Evolutionary conservation across 2,797 vertebrate genomes (phyloP), one percentile per base, ranked within the genome.

Genomic region (Sitta carolinensis): DNA sequence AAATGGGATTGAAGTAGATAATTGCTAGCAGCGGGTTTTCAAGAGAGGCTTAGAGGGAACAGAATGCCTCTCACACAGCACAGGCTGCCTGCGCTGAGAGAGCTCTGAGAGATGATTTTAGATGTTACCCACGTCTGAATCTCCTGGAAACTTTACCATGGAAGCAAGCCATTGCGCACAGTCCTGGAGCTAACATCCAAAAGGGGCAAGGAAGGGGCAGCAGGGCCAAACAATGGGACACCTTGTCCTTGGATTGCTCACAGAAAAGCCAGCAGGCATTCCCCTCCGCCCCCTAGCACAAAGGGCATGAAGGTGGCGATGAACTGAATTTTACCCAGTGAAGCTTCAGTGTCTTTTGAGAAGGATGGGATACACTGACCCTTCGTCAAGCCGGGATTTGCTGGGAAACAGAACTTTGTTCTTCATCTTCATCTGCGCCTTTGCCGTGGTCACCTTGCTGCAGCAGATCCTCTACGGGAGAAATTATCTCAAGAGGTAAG

Each of bases 361-460:
- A 75, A 94, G 97, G 86, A 99, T 99, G 99, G 98, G 98, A 78
- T 99, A 99, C 98, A 93, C 98, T 69, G 99, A 99, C 97, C 99
- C 99, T 96, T 98, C 99, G 3, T 98, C 97, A 63, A 98, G 98
- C 97, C 98, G 99, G 97, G 99, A 99, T 94, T 95, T 99, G 96
- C 97, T 99, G 96, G 99, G 99, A 90, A 99, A 98, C 97, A 98
- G 99, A 97, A 99, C 99, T 94, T 98, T 99, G 96, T 99, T 99
- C 94, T 99, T 99, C 95, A 99, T 99, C 87, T 99, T 99, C 97
- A 99, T 99, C 97, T 99, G 99, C 98, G 99, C 99, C 91, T 99
- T 99, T 94, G 99, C 99, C 58, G 97, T 99, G 95, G 99, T 99
- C 96, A 99, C 99, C 77, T 98, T 99, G 89, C 97, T 99, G 97